A percentile compares a stretch with the other conserved stretches of the same genome.
Conservation (phyloP, 2,797 vertebrate genomes). For the Alectoris magna region DNA sequence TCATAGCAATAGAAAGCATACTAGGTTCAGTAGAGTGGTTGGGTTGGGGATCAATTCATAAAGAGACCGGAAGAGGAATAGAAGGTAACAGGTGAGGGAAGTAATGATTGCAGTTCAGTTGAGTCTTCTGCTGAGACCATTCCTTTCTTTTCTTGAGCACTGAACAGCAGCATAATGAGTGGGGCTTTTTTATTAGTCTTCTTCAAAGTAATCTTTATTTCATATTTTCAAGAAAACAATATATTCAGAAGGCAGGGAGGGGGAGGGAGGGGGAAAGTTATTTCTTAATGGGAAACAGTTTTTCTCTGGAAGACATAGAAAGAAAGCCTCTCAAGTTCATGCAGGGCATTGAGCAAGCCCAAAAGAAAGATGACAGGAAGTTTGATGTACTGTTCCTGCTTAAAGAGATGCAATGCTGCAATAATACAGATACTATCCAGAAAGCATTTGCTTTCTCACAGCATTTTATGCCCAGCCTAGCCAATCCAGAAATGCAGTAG, state of each 20-base stretch:
- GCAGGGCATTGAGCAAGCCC: neutral
- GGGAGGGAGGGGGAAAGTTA: neutral
- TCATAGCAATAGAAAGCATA: neutral
- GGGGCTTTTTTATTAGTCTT: neutral
- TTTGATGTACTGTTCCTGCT: neutral
- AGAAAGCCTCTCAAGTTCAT: neutral
- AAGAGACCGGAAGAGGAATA: neutral
- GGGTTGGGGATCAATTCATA: accelerated
- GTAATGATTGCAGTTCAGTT: neutral
- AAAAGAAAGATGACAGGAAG: neutral
- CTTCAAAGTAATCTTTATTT: neutral
- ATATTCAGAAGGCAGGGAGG: neutral
- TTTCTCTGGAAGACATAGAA: neutral
- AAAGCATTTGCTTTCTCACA: neutral
- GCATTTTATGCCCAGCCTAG: neutral
- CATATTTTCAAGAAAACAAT: neutral
- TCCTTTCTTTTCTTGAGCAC: neutral
- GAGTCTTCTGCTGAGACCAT: neutral
- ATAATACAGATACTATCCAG: neutral
- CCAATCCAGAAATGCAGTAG: neutral
- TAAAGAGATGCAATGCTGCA: neutral
- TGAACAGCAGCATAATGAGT: neutral
- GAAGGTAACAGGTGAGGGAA: neutral
- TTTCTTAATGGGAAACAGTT: neutral
- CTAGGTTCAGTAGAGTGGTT: neutral